Evolutionary conservation across 1,140 invertebrate genomes (phyloP), one percentile per base, ranked within the genome.

Genomic region (Oreohelix idahoensis): DNA sequence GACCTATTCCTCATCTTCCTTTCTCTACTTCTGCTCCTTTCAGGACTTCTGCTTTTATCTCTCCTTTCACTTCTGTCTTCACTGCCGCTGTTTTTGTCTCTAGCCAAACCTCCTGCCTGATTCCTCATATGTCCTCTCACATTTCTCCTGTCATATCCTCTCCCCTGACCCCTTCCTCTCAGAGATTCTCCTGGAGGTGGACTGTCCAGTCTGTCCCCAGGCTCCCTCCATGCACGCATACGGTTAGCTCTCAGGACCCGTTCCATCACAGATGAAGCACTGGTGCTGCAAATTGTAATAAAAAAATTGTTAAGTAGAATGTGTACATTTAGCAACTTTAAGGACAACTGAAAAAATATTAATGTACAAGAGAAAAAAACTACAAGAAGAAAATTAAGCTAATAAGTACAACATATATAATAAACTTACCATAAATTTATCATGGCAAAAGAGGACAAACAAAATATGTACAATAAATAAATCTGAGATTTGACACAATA

Each of bases 161-260:
- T 73, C 13, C 71, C 71, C 20, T 36, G 2, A 0, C 71, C 71
- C 39, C 80, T 36, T 13, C 51, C 71, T 26, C 71, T 49, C 32
- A 49, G 20, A 42, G 1, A 8, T 71, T 81, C 32, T 26, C 8
- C 71, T 15, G 38, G 71, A 15, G 49, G 70, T 45, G 80, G 80
- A 36, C 71, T 82, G 20, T 82, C 71, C 32, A 36, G 53, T 36
- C 38, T 13, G 49, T 82, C 70, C 13, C 80, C 80, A 26, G 71
- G 71, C 51, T 82, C 80, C 42, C 71, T 74, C 80, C 80, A 82
- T 13, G 80, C 80, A 36, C 80, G 70, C 80, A 82, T 82, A 11
- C 71, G 70, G 32, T 82, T 82, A 26, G 80, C 69, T 15, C 70
- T 74, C 2, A 82, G 80, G n/a, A 82, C 80, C 39, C 71, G 71